Evolutionary conservation across 1,140 invertebrate species (phyloP), one percentile per base, ranked within the genome.

Genomic region (Aphaenogaster ashmeadi): DNA sequence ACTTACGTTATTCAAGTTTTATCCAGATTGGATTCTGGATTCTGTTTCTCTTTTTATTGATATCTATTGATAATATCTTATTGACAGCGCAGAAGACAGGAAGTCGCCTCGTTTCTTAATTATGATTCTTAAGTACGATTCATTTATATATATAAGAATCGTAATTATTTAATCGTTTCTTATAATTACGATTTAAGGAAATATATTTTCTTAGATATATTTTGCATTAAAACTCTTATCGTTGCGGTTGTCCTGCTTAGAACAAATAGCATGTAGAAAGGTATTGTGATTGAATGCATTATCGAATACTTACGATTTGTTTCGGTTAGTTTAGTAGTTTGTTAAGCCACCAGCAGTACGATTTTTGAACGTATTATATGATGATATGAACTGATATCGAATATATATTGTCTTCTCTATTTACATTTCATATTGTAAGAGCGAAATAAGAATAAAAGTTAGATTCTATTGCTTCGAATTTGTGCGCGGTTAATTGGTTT

Each of bases 261-360:
- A 41, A 21, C 2, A 80, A 41, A 50, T 8, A 56, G 71, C 77
- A 86, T 80, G 69, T 88, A 71, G 52, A 72, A 81, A 56, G 58
- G 74, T 47, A 58, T 72, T 74, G 58, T 87, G 80, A 60, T 50
- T 38, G 36, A 74, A 74, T 41, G 13, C 27, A 9, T 86, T 81
- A 44, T 36, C 27, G 52, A 50, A n/a, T 84, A 44, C 11, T 72
- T 79, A 52, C 44, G 47, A 83, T 87, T 64, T 87, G 69, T 62
- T 50, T 71, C 21, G 58, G 27, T 36, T 62, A 62, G 60, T 62
- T 62, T 2, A 62, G 58, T 89, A 86, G 56, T 62, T 89, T 86
- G 69, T 85, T 72, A 85, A 93, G 93, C 92, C 94, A 94, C 93
- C 94, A 95, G 94, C 93, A 94, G 91, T 94, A 94, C 93, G 90